Base-by-base conservation (phyloP, 1,140 invertebrate species). In the Chironomus tepperi region DNA sequence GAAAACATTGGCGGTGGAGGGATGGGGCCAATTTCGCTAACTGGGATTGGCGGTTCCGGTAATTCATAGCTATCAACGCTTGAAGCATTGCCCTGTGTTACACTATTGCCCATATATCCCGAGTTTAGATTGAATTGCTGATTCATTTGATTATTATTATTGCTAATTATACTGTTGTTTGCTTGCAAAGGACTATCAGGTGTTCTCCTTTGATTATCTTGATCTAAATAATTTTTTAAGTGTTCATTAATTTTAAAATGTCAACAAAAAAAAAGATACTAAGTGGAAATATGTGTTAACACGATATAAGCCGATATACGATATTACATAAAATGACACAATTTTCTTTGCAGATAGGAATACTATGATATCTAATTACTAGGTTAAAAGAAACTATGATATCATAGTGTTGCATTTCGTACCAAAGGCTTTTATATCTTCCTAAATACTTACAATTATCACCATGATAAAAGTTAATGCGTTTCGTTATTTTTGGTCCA, bases 1-100 rank as follows among this genome's bases (percentile, higher is more conserved):
- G 91, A 94, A 86, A 97, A 96, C 94, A 96, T 96, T 74, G 94
- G 94, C 74, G 95, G 95, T 76, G 95, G 95, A 79, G 95, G 95
- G 82, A 97, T 97, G 67, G 93, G 94, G 43, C 95, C 94, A 81
- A 97, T 96, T 81, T 97, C 95, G 74, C 93, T 95, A 15, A 96
- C 83, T 10, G 93, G 92, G 79, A 96, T 95, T 76, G 94, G 93
- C 73, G 93, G 93, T 83, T 96, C 94, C 73, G 94, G 93, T 78
- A 95, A 85, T 80, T 94, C 92, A 75, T 91, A 93, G 18, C 65
- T 21, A 70, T 70, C 19, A 19, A 21, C 65, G 9, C 9, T 21
- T 19, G 65, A 18, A 19, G 65, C 19, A 9, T 15, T 9, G 65
- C 65, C 16, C 19, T 18, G 19, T 70, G 12, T 70, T 70, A 21